Base-by-base conservation (phyloP, 2,797 vertebrate genomes). In the Cyprinodon diabolis region DNA sequence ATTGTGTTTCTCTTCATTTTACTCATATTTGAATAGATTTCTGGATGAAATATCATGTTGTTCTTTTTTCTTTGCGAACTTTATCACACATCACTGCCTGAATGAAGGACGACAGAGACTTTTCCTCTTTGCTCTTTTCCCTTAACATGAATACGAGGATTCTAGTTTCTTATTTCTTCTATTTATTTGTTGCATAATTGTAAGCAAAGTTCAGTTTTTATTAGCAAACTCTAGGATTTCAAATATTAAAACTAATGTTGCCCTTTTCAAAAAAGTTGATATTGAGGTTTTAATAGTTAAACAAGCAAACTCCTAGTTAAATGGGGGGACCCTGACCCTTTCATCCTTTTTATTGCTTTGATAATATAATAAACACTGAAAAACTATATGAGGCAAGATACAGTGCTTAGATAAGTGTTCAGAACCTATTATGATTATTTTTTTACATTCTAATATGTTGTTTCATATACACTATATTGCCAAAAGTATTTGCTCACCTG, bases 51-150 rank as follows among this genome's bases (percentile, higher is more conserved):
- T 58, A 71, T 57, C 17, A 10, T 80, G 71, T 79, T 72, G 85
- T 66, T 83, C 75, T 66, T 80, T 74, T 58, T 58, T 14, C 58
- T 58, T 25, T 66, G 69, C 72, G 66, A 81, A 76, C 77, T 85
- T 67, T 74, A 77, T 90, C 87, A 79, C 88, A 88, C 85, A 72
- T 80, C 84, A 52, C 71, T 81, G 81, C 86, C 84, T 88, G 83
- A 79, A 77, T 90, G 79, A 84, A 47, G 78, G 67, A 58, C n/a
- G 63, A 54, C 14, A 66, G 66, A 76, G 6, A 51, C 77, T 63
- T 78, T 75, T 4, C 4, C 23, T 69, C 52, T 55, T 66, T 76
- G 12, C 56, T 84, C 74, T 78, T 10, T 79, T 73, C 49, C 30
- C 54, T 77, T 74, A 78, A 67, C 58, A 75, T 40, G 21, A 48